Evolutionary conservation across 1,140 invertebrate genomes (phyloP), one percentile per base, ranked within the genome.

Genomic region (Cryptotermes secundus): DNA sequence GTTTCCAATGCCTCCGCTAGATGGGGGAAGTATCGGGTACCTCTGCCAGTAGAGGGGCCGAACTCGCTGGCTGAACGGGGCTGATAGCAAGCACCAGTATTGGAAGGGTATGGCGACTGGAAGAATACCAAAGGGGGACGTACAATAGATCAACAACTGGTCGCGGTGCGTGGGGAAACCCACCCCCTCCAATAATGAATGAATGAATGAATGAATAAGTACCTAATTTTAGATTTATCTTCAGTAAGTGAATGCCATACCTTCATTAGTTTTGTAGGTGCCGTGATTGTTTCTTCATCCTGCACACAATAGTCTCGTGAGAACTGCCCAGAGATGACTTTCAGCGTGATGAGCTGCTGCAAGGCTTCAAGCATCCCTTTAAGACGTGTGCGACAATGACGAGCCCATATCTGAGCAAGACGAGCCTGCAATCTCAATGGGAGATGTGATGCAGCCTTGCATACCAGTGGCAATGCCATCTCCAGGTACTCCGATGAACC

Each of bases 341-440:
- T 92, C 7, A 94, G 90, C 1, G 96, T 98, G 84, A 98, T 96
- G 26, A 98, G 91, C 88, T 98, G 96, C 88, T 98, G 97, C 2
- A 98, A 90, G 36, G 94, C 94, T 87, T 96, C 93, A 45, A 98
- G 89, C 86, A 98, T 92, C 84, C 92, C 92, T 42, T 93, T 92
- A 22, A 98, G 89, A 83, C 94, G 93, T 65, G 93, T 91, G 84
- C 93, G 92, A 83, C 94, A 94, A 87, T 95, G 94, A 53, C 91
- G 91, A 0, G 96, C 93, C 96, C 96, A 97, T 14, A 95, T 92
- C 7, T 93, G 90, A 0, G 95, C 96, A 72, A 98, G 88, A 87
- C 94, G 94, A 1, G 95, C 96, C 91, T 97, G 96, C n/a, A 93
- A 94, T 87, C 92, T 90, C 1, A 96, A 87, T 0, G 96, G 93